These are phyloP conservation scores for Tyrannus savana DNA, from an alignment of 2,113 vertebrate species.

Conservation along the genomic window DNA sequence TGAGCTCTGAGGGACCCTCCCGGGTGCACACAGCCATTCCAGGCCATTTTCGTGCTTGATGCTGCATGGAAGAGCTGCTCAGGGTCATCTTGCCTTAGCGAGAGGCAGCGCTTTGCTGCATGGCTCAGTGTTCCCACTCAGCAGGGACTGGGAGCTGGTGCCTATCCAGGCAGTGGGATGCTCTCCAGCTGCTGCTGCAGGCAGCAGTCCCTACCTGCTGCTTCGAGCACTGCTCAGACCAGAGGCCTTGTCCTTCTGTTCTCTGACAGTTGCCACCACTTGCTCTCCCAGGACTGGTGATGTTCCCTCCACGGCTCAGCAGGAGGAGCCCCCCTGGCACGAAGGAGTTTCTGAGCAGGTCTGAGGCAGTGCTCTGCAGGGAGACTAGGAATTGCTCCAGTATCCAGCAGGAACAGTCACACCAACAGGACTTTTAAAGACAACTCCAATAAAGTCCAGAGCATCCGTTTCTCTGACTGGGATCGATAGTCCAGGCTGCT, in stretches of 20 bases:
- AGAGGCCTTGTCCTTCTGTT: fast-evolving
- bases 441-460: background rate
- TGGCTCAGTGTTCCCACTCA: background rate
- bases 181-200: background rate
- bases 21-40: fast-evolving
- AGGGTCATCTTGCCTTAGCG: background rate
- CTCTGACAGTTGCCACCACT: background rate
- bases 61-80: background rate
- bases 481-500: background rate
- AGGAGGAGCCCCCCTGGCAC: background rate
- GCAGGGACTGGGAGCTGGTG: fast-evolving
- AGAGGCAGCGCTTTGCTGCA: background rate
- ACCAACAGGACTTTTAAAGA: background rate
- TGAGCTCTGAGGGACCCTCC: background rate
- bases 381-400: background rate
- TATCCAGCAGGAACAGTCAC: background rate
- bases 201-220: background rate
- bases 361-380: background rate
- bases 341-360: background rate
- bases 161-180: background rate
- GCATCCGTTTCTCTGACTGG: background rate
- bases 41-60: fast-evolving
- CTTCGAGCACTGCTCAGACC: background rate
- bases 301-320: background rate
- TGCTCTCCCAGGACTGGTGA: background rate